Percentiles rank a stretch among this genome's conserved stretches.
Conservation (phyloP, 2,797 vertebrate genomes). For the Chelon auratus region DNA sequence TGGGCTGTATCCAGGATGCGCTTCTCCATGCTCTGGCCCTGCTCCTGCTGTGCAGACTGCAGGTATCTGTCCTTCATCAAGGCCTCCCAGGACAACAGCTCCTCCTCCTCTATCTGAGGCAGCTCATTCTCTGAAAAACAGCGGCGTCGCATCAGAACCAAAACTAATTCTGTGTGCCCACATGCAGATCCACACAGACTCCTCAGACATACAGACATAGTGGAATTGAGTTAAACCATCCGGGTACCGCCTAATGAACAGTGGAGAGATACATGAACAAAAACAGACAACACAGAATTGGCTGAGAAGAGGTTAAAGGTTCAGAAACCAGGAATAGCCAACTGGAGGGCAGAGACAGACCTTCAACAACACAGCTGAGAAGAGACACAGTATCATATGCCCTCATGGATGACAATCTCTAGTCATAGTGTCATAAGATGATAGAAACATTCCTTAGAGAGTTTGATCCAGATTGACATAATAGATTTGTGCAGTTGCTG, state of each 20-base stretch:
- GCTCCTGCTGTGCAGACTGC: conserved; percentile 80
- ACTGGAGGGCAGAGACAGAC: neutral
- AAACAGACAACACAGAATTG: neutral
- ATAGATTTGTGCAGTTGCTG: too few relatives aligned
- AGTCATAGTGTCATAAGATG: too few relatives aligned
- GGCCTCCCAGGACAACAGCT: conserved; percentile 92
- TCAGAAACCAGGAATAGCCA: neutral
- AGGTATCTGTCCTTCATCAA: conserved; percentile 94
- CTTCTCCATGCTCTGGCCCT: conserved; percentile 85
- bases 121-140: conserved; percentile 86
- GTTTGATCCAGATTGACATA: too few relatives aligned
- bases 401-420: too few relatives aligned
- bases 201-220: neutral
- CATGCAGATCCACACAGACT: neutral
- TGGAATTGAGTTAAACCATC: conserved; percentile 2
- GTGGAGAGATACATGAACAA: neutral
- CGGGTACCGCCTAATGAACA: neutral
- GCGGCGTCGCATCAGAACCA: neutral
- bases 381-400: too few relatives aligned
- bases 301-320: neutral
- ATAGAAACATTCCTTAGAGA: too few relatives aligned
- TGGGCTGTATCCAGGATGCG: conserved; percentile 88
- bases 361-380: too few relatives aligned
- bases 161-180: neutral
- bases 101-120: conserved; percentile 86